Evolutionary conservation across 1,140 invertebrate genomes (phyloP), one percentile per base, ranked within the genome.

Genomic region (Drosophila eugracilis): DNA sequence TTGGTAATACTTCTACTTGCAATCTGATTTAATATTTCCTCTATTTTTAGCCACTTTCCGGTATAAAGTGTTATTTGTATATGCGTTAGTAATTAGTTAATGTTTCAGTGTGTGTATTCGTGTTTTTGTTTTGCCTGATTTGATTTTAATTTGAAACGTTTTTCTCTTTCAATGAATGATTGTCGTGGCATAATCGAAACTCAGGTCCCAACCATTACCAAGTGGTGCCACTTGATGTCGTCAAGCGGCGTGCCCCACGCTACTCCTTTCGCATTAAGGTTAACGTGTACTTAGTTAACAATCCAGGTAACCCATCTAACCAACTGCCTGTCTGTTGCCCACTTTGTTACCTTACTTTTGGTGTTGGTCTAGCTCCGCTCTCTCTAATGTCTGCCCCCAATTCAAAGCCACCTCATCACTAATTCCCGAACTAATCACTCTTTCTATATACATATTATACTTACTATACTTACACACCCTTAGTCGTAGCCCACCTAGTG

Each of bases 181-280:
- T 59, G 53, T 32, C 44, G 44, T 53, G 47, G 53, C 50, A 36
- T 41, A 72, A 48, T 32, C 54, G 22, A 37, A 15, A 14, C 50
- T 34, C 6, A 90, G 89, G 79, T 75, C 89, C 89, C 48, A 90
- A 89, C 50, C 84, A 90, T 71, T 90, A 90, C 75, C 80, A 69
- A 39, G 84, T 90, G 71, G 89, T 90, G 50, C 84, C 89, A 32
- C 77, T 90, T 80, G 89, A 90, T 86, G 74, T 90, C 36, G 63
- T 83, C 62, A 90, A 89, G 85, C 74, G 74, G 58, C 89, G 89
- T 41, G 84, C 89, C 45, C 89, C 89, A 48, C 79, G 89, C 45
- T 90, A 90, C 75, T 83, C 89, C 54, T 90, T 90, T 90, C 84
- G 89, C 75, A 86, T 90, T 79, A 90, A 90, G 81, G 70, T 90